These are phyloP conservation scores for Colossoma macropomum DNA, from an alignment of 2,113 vertebrate genomes.

Conservation along the genomic window DNA sequence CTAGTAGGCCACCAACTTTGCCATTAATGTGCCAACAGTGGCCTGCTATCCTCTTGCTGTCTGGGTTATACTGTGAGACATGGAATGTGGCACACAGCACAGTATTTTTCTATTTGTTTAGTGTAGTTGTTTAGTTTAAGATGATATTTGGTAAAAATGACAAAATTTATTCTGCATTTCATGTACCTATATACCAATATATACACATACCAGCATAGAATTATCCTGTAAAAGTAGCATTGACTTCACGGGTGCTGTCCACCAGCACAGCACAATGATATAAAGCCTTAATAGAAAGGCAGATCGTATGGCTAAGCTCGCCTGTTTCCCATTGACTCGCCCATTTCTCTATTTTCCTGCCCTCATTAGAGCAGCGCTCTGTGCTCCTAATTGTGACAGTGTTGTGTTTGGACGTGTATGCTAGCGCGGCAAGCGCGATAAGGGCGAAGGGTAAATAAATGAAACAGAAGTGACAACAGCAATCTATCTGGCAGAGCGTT, in stretches of 20 bases:
- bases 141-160: too few species aligned
- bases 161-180: too few species aligned
- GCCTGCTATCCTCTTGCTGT: too few species aligned
- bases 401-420: slow-evolving; percentile 32
- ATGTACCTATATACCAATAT: too few species aligned
- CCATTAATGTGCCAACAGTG: too few species aligned
- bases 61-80: too few species aligned
- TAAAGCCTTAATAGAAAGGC: not conserved
- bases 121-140: too few species aligned
- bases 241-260: not conserved
- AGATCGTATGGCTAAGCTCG: not conserved
- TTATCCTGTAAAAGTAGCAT: too few species aligned
- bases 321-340: not conserved
- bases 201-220: too few species aligned
- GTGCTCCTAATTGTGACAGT: slow-evolving; percentile 29
- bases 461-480: slow-evolving; percentile 43
- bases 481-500: slow-evolving; percentile 48
- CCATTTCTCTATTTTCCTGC: slow-evolving; percentile 8
- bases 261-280: not conserved
- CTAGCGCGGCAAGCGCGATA: slow-evolving; percentile 23
- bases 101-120: too few species aligned
- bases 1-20: too few species aligned
- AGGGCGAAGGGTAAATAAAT: slow-evolving; percentile 45
- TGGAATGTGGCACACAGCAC: too few species aligned
- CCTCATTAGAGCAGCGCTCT: slow-evolving; percentile 30